These are phyloP conservation scores for Slavum lentiscoides DNA, from an alignment of 2,888 invertebrate genomes.

Conservation along the genomic window DNA sequence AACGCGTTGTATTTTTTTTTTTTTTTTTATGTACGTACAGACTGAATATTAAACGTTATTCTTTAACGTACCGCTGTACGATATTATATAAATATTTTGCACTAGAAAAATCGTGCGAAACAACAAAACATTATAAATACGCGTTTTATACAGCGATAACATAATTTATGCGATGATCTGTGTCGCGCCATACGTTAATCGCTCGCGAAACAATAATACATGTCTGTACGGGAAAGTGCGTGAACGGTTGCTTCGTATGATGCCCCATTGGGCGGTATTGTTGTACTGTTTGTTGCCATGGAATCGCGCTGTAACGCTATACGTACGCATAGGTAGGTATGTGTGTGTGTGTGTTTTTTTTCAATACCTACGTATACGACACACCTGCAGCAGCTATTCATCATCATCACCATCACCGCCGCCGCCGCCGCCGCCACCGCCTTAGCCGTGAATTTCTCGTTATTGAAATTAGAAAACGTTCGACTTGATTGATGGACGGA, in stretches of 20 bases:
- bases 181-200: too few species aligned
- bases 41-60: too few species aligned
- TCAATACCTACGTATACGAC: neutral
- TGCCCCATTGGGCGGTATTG: slow-evolving; percentile 31
- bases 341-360: too few species aligned
- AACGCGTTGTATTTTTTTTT: too few species aligned
- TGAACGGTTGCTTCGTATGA: slow-evolving; percentile 7
- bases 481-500: slow-evolving; percentile 36
- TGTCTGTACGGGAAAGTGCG: slow-evolving; percentile 17
- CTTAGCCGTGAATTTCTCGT: slow-evolving; percentile 23
- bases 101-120: too few species aligned
- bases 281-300: slow-evolving; percentile 53
- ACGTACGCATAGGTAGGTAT: neutral
- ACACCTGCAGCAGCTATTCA: slow-evolving; percentile 16
- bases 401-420: neutral
- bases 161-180: too few species aligned
- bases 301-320: slow-evolving; percentile 8
- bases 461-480: slow-evolving; percentile 43
- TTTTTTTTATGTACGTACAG: too few species aligned
- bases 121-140: too few species aligned
- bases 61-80: too few species aligned
- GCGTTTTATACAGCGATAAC: neutral
- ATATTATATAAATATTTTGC: too few species aligned
- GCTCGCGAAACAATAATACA: neutral
- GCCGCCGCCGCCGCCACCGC: neutral